Evolutionary conservation across 2,797 vertebrate genomes (phyloP).

Genomic region (Limosa lapponica): DNA sequence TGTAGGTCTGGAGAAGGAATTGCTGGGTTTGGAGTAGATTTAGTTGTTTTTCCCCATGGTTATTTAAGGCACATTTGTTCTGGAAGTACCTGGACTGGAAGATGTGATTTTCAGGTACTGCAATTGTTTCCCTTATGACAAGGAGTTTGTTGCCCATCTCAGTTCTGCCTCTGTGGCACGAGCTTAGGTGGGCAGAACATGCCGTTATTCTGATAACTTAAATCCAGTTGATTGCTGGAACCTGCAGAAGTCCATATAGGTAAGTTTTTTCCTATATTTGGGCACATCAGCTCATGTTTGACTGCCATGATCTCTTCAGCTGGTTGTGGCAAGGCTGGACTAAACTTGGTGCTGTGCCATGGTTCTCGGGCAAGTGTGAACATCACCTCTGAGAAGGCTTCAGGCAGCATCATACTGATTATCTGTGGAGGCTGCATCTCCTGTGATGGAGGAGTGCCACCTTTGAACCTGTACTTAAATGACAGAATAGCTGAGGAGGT

Average conservation of each 20-base stretch:
- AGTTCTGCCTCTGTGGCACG: not conserved
- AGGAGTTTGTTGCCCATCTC: not conserved
- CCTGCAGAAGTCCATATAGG: not conserved
- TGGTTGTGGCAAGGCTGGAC: not conserved
- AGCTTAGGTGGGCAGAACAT: not conserved
- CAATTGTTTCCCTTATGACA: accelerated
- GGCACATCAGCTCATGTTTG: not conserved
- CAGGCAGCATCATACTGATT: not conserved
- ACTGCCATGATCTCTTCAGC: not conserved
- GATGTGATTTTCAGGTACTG: not conserved
- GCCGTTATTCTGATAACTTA: not conserved
- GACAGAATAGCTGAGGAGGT: not conserved
- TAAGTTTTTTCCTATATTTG: not conserved
- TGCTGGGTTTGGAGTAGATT: not conserved
- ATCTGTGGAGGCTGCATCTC: not conserved
- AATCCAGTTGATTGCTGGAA: not conserved
- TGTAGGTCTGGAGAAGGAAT: not conserved
- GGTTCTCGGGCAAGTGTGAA: not conserved
- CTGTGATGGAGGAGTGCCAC: not conserved
- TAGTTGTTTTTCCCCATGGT: not conserved
- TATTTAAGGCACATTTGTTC: not conserved
- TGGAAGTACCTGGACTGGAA: not conserved
- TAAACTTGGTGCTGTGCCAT: not conserved
- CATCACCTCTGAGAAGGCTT: not conserved
- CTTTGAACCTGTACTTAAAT: not conserved